Percentiles rank a stretch among this genome's conserved stretches.
phyloP scores from a whole-genome alignment of 2,888 invertebrate genomes.

The Drosophila formosana region DNA sequence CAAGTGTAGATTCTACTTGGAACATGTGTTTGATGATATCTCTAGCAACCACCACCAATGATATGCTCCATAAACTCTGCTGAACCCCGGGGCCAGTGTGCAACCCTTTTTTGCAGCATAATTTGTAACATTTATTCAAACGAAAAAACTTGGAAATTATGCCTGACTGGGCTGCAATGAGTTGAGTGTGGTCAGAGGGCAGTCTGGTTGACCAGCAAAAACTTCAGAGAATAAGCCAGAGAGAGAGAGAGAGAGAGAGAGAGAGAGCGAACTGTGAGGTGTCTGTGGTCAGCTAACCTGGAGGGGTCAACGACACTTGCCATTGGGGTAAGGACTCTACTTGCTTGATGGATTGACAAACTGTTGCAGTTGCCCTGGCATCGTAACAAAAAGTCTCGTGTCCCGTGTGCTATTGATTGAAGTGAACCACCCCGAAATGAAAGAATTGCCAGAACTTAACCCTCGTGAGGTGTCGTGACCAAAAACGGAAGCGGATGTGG shows the following conservation, averaged over 20 bases:
- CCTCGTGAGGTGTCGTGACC: conserved; percentile 42
- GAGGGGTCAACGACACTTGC: conserved; percentile 45
- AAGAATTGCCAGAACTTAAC: conserved; percentile 28
- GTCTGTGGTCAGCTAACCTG: conserved; percentile 50
- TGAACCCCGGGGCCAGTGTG: conserved; percentile 15
- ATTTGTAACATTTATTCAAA: conserved; percentile 40
- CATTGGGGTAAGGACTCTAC: conserved; percentile 29
- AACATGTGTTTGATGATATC: conserved; percentile 33
- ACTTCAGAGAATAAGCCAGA: neutral
- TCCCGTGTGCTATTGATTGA: conserved; percentile 45
- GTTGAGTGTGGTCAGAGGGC: conserved; percentile 9
- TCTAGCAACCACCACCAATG: conserved; percentile 37
- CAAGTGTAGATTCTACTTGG: neutral
- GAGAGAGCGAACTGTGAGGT: conserved; percentile 7
- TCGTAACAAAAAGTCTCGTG: conserved; percentile 33
- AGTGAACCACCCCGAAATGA: conserved; percentile 35
- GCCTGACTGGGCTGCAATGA: conserved; percentile 25
- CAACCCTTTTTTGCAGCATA: conserved; percentile 45
- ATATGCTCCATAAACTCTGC: conserved; percentile 17
- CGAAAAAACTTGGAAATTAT: conserved; percentile 32
- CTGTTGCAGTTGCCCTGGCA: conserved; percentile 55
- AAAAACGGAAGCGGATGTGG: conserved; percentile 57
- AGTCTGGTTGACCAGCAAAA: conserved; percentile 19
- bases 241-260: neutral
- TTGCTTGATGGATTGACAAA: conserved; percentile 60